Evolutionary conservation across 2,888 invertebrate genomes (phyloP).

Genomic region (Schrankia costaestrigalis): DNA sequence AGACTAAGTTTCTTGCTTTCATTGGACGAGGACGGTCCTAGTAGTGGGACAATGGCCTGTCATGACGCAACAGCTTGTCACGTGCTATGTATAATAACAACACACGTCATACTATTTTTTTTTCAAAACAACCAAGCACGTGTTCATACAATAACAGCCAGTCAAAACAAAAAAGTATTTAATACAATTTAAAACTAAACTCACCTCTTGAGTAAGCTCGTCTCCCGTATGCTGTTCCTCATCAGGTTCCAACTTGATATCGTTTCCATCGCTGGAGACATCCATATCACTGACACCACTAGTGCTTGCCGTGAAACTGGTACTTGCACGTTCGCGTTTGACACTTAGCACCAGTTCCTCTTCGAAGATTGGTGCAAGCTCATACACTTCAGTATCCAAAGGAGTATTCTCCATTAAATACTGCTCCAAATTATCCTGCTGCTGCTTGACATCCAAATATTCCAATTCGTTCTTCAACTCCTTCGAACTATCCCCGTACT

Average conservation of each 20-base stretch:
- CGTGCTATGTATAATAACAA: too few species aligned
- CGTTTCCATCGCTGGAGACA: constrained; percentile 50
- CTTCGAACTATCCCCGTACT: constrained; percentile 70
- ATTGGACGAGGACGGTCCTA: too few species aligned
- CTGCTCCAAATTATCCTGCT: constrained; percentile 63
- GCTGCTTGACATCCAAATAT: constrained; percentile 63
- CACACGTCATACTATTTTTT: too few species aligned
- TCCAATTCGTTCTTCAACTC: constrained; percentile 65
- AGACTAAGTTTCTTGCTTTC: too few species aligned
- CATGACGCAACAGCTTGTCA: too few species aligned
- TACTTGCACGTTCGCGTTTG: constrained; percentile 74
- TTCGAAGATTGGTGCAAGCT: constrained; percentile 66
- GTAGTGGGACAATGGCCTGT: too few species aligned
- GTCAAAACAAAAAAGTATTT: too few species aligned
- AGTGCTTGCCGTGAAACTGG: constrained; percentile 74
- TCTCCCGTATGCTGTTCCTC: constrained; percentile 73
- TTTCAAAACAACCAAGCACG: too few species aligned
- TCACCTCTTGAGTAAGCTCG: constrained; percentile 77
- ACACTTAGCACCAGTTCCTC: constrained; percentile 63
- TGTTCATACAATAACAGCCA: too few species aligned
- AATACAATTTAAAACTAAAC: too few species aligned
- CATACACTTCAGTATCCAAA: constrained; percentile 61
- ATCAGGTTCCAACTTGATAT: constrained; percentile 68
- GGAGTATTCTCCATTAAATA: constrained; percentile 71
- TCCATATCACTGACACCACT: constrained; percentile 77